phyloP scores from a whole-genome alignment of 2,113 vertebrate species.

The Heterocephalus glaber region DNA sequence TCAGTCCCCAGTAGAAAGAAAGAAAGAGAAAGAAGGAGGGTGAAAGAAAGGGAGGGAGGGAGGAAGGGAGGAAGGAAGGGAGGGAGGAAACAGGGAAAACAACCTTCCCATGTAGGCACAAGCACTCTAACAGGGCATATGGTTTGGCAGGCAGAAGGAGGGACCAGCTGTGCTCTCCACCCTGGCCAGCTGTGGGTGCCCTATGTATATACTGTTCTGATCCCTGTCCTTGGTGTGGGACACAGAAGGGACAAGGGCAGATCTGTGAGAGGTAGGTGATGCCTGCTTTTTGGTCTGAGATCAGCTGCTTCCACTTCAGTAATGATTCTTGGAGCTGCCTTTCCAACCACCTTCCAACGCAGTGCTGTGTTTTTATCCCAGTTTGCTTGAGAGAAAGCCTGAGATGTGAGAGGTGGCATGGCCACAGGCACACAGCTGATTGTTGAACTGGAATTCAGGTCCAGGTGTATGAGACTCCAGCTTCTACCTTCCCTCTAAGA shows the following conservation, averaged over 20 bases:
- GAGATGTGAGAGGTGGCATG: background rate
- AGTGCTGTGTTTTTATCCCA: background rate
- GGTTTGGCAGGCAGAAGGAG: background rate
- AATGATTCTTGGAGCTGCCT: background rate
- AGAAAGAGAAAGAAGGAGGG: background rate
- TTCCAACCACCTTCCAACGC: background rate
- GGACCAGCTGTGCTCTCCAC: background rate
- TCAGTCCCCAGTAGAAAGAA: background rate
- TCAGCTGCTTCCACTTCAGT: background rate
- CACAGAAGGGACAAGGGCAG: background rate
- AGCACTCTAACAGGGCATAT: accelerated
- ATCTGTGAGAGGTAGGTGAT: background rate
- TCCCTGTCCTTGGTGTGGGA: background rate
- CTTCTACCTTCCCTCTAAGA: background rate
- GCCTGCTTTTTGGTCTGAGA: background rate
- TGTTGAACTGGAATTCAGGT: background rate
- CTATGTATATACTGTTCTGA: accelerated
- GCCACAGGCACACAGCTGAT: too few relatives aligned
- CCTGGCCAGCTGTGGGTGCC: background rate
- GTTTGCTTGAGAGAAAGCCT: background rate
- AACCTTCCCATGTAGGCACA: background rate
- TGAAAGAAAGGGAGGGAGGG: background rate
- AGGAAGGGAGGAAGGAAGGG: background rate
- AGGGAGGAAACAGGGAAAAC: too few relatives aligned
- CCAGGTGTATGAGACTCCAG: background rate